Conservation (phyloP, 2,888 invertebrate species). For the Uropetala carovei region DNA sequence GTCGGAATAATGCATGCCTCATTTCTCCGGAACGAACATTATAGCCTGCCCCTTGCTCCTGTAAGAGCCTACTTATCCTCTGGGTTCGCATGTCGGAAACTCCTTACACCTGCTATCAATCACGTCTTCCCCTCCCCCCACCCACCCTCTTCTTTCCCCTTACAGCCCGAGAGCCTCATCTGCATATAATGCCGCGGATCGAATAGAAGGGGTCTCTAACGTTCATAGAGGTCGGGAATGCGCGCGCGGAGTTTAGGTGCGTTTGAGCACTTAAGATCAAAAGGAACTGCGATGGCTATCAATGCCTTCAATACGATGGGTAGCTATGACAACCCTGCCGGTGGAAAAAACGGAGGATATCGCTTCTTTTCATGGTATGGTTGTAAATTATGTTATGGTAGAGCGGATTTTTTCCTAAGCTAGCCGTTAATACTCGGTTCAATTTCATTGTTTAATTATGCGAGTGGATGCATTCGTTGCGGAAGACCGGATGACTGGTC, state of each 20-base stretch:
- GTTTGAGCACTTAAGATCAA: neutral
- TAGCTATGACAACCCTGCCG: neutral
- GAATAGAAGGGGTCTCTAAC: neutral
- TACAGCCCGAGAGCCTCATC: constrained; percentile 33
- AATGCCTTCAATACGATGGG: neutral
- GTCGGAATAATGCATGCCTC: neutral
- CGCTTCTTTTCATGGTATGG: neutral
- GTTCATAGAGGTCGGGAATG: constrained; percentile 20
- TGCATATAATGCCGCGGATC: constrained; percentile 50
- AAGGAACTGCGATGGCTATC: neutral
- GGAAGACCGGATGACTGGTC: neutral
- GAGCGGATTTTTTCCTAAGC: neutral
- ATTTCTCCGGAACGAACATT: neutral
- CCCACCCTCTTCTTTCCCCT: neutral
- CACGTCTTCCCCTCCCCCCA: neutral
- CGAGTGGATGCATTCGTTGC: neutral
- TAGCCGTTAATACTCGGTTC: neutral
- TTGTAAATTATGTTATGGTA: neutral
- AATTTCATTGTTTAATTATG: constrained; percentile 18
- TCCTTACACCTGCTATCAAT: neutral
- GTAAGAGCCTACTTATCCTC: constrained; percentile 7
- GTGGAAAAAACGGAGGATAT: neutral
- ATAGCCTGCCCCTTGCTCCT: neutral
- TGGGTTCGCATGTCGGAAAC: constrained; percentile 7
- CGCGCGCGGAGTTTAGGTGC: neutral